phyloP scores from a whole-genome alignment of 2,888 invertebrate genomes.

The Metalampra italica region DNA sequence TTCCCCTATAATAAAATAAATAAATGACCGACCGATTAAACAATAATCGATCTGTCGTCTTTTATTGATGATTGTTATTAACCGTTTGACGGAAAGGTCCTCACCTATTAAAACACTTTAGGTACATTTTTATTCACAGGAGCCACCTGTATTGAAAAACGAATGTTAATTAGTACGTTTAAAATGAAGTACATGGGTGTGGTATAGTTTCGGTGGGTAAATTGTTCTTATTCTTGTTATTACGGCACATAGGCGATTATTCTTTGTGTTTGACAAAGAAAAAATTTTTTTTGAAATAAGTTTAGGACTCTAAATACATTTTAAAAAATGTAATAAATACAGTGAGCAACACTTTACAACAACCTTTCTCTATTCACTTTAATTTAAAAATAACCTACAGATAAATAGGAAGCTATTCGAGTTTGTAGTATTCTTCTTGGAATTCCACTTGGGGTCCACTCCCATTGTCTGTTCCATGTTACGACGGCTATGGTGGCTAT shows the following conservation, averaged over 20 bases:
- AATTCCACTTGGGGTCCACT: too few species aligned
- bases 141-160: too few species aligned
- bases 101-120: too few species aligned
- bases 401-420: constrained; percentile 60
- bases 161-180: too few species aligned
- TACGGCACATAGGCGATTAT: constrained; percentile 19
- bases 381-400: constrained; percentile 33
- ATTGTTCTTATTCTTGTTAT: constrained; percentile 6
- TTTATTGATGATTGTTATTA: too few species aligned
- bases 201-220: constrained; percentile 37
- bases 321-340: constrained; percentile 16
- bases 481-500: too few species aligned
- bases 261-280: neutral
- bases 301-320: constrained; percentile 20
- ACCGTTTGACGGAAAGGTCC: too few species aligned
- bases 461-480: too few species aligned
- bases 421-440: constrained; percentile 19
- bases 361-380: constrained; percentile 28
- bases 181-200: neutral
- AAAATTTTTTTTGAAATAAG: constrained; percentile 16
- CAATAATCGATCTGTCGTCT: too few species aligned
- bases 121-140: too few species aligned
- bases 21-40: too few species aligned
- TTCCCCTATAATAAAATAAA: too few species aligned
- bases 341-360: constrained; percentile 45